Conservation (phyloP, 2,113 vertebrate genomes). For the Pollachius pollachius region DNA sequence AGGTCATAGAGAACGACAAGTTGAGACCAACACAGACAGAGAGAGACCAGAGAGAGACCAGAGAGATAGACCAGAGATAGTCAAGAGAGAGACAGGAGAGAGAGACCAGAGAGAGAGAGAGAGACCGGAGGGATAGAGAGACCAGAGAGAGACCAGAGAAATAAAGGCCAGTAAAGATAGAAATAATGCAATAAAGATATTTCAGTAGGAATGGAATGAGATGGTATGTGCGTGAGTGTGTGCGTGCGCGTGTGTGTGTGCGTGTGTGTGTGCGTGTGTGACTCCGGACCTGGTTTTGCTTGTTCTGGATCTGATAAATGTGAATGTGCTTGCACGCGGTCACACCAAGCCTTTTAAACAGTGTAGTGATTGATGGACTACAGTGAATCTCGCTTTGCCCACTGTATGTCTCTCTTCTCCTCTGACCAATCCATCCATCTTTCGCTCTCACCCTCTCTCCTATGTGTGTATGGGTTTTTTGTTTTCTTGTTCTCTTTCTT, state of each 20-base stretch:
- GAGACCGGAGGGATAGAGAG: not conserved
- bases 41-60: not conserved
- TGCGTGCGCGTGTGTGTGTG: too few relatives aligned
- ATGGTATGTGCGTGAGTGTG: too few relatives aligned
- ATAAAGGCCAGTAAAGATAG: not conserved
- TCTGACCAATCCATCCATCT: constrained; percentile 46
- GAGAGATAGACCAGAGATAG: too few relatives aligned
- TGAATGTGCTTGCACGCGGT: not conserved
- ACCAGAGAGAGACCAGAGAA: not conserved
- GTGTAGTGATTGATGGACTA: constrained; percentile 48
- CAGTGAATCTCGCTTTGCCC: constrained; percentile 27
- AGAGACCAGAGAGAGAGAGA: not conserved
- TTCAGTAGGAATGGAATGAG: too few relatives aligned
- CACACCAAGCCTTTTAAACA: constrained; percentile 49
- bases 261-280: too few relatives aligned
- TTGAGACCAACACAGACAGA: too few relatives aligned
- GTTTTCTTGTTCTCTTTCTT: constrained; percentile 12
- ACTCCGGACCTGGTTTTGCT: too few relatives aligned
- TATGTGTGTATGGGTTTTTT: constrained; percentile 8
- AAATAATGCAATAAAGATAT: too few relatives aligned
- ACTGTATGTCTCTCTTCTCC: constrained; percentile 17
- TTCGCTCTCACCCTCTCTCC: constrained; percentile 13
- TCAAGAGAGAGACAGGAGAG: too few relatives aligned
- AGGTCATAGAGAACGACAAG: too few relatives aligned
- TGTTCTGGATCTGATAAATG: too few relatives aligned